Percentiles rank a stretch among this genome's conserved stretches.
These are phyloP conservation scores for Nothoprocta pentlandii DNA, from an alignment of 2,113 vertebrate species.

Conservation along the genomic window DNA sequence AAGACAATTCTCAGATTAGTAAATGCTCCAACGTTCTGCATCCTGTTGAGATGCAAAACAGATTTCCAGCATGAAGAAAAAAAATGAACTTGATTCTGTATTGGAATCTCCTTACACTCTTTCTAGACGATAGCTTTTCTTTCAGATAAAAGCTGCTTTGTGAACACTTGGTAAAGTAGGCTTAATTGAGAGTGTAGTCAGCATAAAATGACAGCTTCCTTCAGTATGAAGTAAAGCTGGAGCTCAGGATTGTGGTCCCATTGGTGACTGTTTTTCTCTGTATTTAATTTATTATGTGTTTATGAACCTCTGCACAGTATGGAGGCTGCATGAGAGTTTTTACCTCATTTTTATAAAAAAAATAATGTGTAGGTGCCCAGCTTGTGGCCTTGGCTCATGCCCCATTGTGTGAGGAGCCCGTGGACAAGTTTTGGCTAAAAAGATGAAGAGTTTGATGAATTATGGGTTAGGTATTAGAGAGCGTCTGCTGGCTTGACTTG, in stretches of 20 bases:
- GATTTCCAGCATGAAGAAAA: constrained; percentile 10
- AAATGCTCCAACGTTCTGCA: background rate
- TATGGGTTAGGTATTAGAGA: constrained; percentile 76
- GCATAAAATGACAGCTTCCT: constrained; percentile 8
- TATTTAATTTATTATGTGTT: constrained; percentile 46
- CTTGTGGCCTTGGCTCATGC: constrained; percentile 64
- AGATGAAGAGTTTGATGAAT: constrained; percentile 71
- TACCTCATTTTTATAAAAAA: constrained; percentile 49
- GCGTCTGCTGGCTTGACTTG: constrained; percentile 75
- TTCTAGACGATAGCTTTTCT: constrained; percentile 38
- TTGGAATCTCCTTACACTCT: background rate
- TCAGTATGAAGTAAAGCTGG: constrained; percentile 32
- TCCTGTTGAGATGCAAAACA: constrained; percentile 31
- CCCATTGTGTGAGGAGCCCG: constrained; percentile 41
- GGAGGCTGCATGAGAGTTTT: constrained; percentile 34
- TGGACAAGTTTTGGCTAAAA: constrained; percentile 65
- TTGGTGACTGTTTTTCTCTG: background rate
- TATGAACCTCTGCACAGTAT: constrained; percentile 30
- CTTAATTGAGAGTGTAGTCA: background rate
- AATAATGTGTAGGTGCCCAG: constrained; percentile 70
- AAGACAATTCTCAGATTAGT: constrained; percentile 5
- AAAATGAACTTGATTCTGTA: background rate
- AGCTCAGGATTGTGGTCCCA: background rate
- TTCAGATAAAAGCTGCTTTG: constrained; percentile 37
- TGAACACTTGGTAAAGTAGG: constrained; percentile 15